These are phyloP conservation scores for Steinernema hermaphroditum DNA, from an alignment of 2,888 invertebrate species.

Conservation along the genomic window DNA sequence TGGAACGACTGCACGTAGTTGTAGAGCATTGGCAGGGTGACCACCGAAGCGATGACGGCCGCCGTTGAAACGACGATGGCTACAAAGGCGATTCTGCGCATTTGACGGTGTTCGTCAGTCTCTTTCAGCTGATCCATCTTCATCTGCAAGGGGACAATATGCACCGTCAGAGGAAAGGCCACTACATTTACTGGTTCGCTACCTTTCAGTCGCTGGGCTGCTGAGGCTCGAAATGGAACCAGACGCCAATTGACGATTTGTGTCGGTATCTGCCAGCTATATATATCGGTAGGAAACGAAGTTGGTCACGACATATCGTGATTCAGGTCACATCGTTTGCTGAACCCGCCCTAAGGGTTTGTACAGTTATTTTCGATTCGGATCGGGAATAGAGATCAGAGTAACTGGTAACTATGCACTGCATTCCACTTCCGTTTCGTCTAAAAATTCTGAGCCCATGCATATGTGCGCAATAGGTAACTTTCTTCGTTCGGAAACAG, in stretches of 20 bases:
- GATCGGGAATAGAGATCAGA: neutral
- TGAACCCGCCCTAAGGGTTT: constrained; percentile 26
- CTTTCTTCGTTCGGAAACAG: no score
- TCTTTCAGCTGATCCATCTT: constrained; percentile 35
- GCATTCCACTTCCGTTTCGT: neutral
- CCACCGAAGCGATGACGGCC: constrained; percentile 62
- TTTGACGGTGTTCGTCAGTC: constrained; percentile 57
- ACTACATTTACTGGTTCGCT: neutral
- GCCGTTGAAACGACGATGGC: constrained; percentile 65
- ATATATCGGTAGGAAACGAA: neutral
- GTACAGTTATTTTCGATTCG: constrained; percentile 16
- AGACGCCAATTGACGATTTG: constrained; percentile 14
- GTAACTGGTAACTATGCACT: neutral
- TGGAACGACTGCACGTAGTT: constrained; percentile 66
- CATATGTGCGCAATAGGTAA: no score
- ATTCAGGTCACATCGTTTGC: constrained; percentile 18
- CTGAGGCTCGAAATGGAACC: constrained; percentile 8
- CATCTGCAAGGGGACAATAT: constrained; percentile 10
- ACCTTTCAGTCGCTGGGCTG: constrained; percentile 10
- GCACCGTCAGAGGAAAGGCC: neutral
- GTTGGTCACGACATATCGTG: constrained; percentile 6
- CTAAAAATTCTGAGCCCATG: no score
- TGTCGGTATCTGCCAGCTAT: neutral
- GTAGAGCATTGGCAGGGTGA: constrained; percentile 66
- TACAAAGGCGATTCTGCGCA: constrained; percentile 66